Evolutionary conservation across 2,113 vertebrate genomes (phyloP).

Genomic region (Ophthalmotilapia sp.): DNA sequence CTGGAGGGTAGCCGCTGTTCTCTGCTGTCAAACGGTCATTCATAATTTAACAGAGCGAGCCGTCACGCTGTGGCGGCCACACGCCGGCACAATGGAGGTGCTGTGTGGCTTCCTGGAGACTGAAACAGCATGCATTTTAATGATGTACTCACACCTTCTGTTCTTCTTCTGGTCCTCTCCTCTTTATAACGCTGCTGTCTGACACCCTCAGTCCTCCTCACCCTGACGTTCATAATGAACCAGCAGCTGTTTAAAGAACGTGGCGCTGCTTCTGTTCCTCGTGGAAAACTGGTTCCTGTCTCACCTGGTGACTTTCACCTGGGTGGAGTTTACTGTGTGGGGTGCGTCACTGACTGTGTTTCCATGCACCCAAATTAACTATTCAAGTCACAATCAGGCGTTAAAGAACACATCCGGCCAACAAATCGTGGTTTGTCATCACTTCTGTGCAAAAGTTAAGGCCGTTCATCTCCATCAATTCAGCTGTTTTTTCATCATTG

Average conservation of each 20-base stretch:
- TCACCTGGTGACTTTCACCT: not conserved
- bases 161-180: not conserved
- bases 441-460: not conserved
- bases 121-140: constrained; percentile 7
- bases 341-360: not conserved
- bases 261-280: not conserved
- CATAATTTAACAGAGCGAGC: not conserved
- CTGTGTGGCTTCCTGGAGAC: not conserved
- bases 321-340: constrained; percentile 4
- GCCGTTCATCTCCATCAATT: not conserved
- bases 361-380: not conserved
- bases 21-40: not conserved
- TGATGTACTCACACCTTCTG: not conserved
- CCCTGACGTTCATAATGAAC: not conserved
- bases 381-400: not conserved
- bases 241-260: not conserved
- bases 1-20: not conserved
- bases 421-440: not conserved
- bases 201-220: not conserved
- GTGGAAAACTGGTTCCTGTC: not conserved
- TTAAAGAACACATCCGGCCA: not conserved
- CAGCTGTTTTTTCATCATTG: not conserved
- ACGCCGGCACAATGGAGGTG: not conserved
- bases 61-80: not conserved
- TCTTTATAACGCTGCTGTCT: not conserved